Base-by-base conservation (phyloP, 2,797 vertebrate species). In the Sebastes vulpes region DNA sequence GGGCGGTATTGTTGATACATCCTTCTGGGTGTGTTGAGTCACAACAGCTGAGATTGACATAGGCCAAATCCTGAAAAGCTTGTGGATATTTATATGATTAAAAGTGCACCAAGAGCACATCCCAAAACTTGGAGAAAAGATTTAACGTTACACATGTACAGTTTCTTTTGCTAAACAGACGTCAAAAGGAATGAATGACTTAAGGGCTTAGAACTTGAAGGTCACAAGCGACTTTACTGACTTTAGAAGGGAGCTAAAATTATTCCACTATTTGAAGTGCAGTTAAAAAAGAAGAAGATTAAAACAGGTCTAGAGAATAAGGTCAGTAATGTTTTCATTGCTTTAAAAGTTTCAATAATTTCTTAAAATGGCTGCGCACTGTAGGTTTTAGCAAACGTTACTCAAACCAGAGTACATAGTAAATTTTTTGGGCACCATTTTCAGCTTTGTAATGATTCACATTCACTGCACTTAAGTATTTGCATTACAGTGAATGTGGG, bases 61-160 rank as follows among this genome's bases (percentile, higher is more conserved):
- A 79, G 83, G 26, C 25, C 75, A 84, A 90, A 89, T 90, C 75
- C 79, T 20, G 23, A 65, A 71, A 80, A 74, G 61, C 77, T 87
- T 23, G 21, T 4, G 67, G 65, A 78, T 87, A 79, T 81, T 66
- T 77, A 71, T 31, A 26, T 42, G 69, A 87, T 88, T 88, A 75
- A 72, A 79, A 70, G 42, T 69, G 16, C 28, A 32, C 12, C 32
- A 14, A 16, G 38, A 54, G 12, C 57, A 72, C 9, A 65, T 81
- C 78, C 74, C 11, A 76, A 79, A 86, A 54, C 48, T 25, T 42
- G 9, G 10, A 60, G 53, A 67, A 73, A 65, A 65, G 26, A 46
- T 35, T 48, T 12, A 63, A 69, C 38, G 25, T 57, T 10, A 32
- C 7, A 71, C 9, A 25, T 35, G n/a, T 5, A 35, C 4, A 8